Evolutionary conservation across 1,140 invertebrate genomes (phyloP).

Genomic region (Penaeus vannamei): DNA sequence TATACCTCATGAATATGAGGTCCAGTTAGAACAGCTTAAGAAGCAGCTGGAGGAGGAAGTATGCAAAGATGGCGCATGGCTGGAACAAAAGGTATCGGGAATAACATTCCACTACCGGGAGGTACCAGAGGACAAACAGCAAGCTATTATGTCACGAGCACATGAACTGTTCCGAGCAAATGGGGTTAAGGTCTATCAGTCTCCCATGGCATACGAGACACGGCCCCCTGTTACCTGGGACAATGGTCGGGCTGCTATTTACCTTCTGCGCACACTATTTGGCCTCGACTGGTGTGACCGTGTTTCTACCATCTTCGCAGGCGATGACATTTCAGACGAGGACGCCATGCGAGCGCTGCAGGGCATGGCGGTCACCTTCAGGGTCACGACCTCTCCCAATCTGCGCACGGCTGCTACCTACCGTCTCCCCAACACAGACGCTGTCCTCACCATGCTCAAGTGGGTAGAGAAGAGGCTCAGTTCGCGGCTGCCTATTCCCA

Average conservation of each 20-base stretch:
- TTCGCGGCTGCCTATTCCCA: conserved; percentile 41
- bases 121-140: conserved; percentile 71
- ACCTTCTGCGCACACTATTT: conserved; percentile 89
- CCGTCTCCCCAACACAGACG: conserved; percentile 87
- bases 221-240: conserved; percentile 92
- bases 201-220: conserved; percentile 89
- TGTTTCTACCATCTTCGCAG: conserved; percentile 90
- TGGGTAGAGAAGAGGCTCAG: conserved; percentile 90
- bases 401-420: conserved; percentile 89
- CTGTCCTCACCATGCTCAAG: conserved; percentile 88
- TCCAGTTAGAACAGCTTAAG: conserved; percentile 83
- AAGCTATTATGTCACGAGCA: conserved; percentile 79
- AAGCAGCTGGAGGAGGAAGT: conserved; percentile 87
- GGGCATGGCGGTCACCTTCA: conserved; percentile 89
- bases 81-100: conserved; percentile 90
- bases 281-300: conserved; percentile 92
- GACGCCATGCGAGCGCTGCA: conserved; percentile 87
- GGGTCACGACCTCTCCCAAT: conserved; percentile 86
- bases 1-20: conserved; percentile 88
- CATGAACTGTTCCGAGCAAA: conserved; percentile 81
- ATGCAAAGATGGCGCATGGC: conserved; percentile 90
- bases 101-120: conserved; percentile 92
- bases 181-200: conserved; percentile 82
- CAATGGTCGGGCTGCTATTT: conserved; percentile 90
- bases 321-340: conserved; percentile 91